Percentiles rank a stretch among this genome's conserved stretches.
Conservation (phyloP, 1,140 invertebrate genomes). For the Hypothenemus hampei region DNA sequence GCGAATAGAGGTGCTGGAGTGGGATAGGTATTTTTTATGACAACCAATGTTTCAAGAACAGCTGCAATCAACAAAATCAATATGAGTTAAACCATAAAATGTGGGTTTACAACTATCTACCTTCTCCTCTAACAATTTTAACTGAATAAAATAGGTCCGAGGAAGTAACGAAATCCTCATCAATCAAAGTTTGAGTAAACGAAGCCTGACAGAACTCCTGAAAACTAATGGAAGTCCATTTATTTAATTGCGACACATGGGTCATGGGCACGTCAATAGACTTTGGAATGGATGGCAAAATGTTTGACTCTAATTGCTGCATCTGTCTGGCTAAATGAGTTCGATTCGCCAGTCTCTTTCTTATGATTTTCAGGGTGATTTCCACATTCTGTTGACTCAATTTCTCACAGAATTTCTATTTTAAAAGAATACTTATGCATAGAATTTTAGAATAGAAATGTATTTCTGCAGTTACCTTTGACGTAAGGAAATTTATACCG, state of each 20-base stretch:
- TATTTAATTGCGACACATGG: conserved; percentile 55
- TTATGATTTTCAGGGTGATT: conserved; percentile 62
- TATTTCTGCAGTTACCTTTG: conserved; percentile 25
- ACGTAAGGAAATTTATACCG: conserved; percentile 71
- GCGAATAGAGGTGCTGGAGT: conserved; percentile 69
- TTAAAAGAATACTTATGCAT: too few relatives aligned
- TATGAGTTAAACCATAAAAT: not conserved
- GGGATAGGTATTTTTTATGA: conserved; percentile 78
- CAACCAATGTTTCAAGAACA: conserved; percentile 69
- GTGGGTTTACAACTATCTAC: conserved; percentile 39
- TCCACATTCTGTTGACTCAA: conserved; percentile 60
- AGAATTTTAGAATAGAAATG: not conserved
- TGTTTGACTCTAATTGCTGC: conserved; percentile 54
- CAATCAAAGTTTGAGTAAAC: conserved; percentile 50
- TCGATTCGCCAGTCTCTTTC: conserved; percentile 66
- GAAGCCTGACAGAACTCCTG: conserved; percentile 56
- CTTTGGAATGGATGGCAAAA: conserved; percentile 35
- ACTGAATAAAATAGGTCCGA: conserved; percentile 66
- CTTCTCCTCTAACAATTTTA: conserved; percentile 62
- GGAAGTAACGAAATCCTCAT: conserved; percentile 52
- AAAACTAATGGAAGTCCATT: conserved; percentile 64
- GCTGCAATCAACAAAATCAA: conserved; percentile 46
- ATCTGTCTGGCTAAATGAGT: conserved; percentile 72
- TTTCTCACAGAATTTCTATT: conserved; percentile 41
- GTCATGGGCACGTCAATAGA: conserved; percentile 48